Evolutionary conservation across 1,140 invertebrate genomes (phyloP).

Genomic region (Drosophila grimshawi): DNA sequence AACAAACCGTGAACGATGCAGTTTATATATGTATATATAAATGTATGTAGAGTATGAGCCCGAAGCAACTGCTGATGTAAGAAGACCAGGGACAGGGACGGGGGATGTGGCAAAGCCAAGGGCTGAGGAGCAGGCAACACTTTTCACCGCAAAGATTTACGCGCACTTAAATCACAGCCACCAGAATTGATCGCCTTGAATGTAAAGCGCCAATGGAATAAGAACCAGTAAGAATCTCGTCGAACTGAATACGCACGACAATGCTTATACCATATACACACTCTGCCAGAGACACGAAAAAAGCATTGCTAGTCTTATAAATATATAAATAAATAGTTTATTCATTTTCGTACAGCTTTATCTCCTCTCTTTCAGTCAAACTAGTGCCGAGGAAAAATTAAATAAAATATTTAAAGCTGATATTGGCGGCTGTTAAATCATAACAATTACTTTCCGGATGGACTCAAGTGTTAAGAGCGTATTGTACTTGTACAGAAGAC

Average conservation of each 20-base stretch:
- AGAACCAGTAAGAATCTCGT: neutral
- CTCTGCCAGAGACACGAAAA: no score
- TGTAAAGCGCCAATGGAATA: constrained; percentile 30
- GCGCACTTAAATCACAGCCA: constrained; percentile 75
- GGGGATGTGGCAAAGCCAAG: neutral
- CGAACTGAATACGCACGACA: neutral
- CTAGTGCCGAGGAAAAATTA: no score
- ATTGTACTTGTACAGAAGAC: neutral
- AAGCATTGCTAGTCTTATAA: no score
- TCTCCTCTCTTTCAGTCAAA: no score
- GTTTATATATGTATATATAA: constrained; percentile 23
- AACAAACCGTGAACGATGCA: constrained; percentile 62
- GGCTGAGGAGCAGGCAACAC: constrained; percentile 36
- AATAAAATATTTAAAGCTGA: no score
- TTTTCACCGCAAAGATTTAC: constrained; percentile 76
- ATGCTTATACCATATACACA: constrained; percentile 6
- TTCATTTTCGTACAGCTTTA: no score
- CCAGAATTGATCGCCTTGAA: constrained; percentile 72
- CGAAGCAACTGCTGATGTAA: neutral
- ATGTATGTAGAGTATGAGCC: neutral
- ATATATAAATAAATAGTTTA: no score
- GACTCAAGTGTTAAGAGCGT: no score
- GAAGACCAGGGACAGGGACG: neutral
- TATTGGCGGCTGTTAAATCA: no score
- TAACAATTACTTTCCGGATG: no score